These are phyloP conservation scores for Pangasius larnaudii DNA, from an alignment of 2,797 vertebrate genomes.

Conservation along the genomic window DNA sequence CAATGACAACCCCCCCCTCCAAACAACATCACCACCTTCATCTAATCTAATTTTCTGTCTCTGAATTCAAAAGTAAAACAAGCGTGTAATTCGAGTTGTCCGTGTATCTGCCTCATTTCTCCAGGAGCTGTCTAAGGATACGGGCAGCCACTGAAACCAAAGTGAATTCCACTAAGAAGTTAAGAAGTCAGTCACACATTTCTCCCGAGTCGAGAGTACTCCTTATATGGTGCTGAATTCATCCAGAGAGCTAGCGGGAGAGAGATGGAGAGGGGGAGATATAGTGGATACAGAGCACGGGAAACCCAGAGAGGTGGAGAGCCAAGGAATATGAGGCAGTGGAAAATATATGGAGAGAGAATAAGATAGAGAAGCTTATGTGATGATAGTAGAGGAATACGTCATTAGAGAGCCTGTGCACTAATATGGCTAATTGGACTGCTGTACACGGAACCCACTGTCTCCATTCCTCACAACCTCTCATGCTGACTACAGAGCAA, in stretches of 20 bases:
- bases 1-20: neutral
- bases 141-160: slow-evolving; percentile 19
- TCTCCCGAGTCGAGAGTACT: slow-evolving; percentile 52
- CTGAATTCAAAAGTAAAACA: slow-evolving; percentile 44
- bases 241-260: slow-evolving; percentile 30
- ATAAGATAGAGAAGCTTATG: neutral
- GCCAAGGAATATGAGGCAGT: slow-evolving; percentile 10
- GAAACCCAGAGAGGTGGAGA: slow-evolving; percentile 8
- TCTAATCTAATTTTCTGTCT: slow-evolving; percentile 48
- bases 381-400: slow-evolving; percentile 28
- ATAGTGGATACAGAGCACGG: slow-evolving; percentile 4
- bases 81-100: slow-evolving; percentile 50
- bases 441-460: slow-evolving; percentile 21
- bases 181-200: slow-evolving; percentile 59
- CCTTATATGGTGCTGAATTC: slow-evolving; percentile 45
- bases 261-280: slow-evolving; percentile 2
- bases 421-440: slow-evolving; percentile 25
- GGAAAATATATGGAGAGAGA: slow-evolving; percentile 19
- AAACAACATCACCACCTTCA: slow-evolving; percentile 20
- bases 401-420: slow-evolving; percentile 30
- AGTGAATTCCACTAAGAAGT: slow-evolving; percentile 54
- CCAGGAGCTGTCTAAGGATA: slow-evolving; percentile 55
- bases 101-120: slow-evolving; percentile 56
- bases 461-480: slow-evolving; percentile 11
- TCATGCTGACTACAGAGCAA: slow-evolving; percentile 13